Evolutionary conservation across 2,797 vertebrate genomes (phyloP).

Genomic region (Pteropus rufus): DNA sequence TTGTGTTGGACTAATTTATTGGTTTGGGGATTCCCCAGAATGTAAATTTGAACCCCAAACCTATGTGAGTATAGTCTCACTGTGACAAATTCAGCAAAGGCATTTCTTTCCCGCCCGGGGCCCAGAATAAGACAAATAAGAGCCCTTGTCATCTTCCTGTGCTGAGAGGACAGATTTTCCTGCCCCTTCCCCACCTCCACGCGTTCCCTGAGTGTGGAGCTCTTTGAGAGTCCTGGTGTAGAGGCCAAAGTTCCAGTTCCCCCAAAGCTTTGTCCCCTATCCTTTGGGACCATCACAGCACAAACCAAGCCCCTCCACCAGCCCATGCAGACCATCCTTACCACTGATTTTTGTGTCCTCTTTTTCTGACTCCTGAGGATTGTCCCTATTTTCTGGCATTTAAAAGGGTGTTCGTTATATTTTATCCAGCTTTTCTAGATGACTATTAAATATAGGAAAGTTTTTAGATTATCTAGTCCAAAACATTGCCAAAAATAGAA

Average conservation of each 20-base stretch:
- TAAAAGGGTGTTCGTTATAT: not conserved
- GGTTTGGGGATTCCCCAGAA: not conserved
- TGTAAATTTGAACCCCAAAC: not conserved
- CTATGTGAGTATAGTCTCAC: not conserved
- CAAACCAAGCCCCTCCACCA: not conserved
- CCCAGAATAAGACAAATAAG: not conserved
- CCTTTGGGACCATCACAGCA: not conserved
- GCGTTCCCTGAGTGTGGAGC: not conserved
- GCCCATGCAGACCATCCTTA: not conserved
- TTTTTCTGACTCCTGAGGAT: not conserved
- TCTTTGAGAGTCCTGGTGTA: not conserved
- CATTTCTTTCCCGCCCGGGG: not conserved
- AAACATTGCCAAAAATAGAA: conserved; percentile 28
- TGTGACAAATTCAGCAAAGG: not conserved
- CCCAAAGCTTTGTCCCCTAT: not conserved
- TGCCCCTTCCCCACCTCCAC: not conserved
- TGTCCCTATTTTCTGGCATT: not conserved
- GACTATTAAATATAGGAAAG: not conserved
- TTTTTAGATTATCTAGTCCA: not conserved
- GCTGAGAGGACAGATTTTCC: not conserved
- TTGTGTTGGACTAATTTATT: not conserved
- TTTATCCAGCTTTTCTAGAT: not conserved
- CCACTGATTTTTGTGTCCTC: not conserved
- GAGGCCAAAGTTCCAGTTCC: not conserved
- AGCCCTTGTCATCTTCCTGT: not conserved